These are phyloP conservation scores for Salminus brasiliensis DNA, from an alignment of 2,113 vertebrate species.

Conservation along the genomic window DNA sequence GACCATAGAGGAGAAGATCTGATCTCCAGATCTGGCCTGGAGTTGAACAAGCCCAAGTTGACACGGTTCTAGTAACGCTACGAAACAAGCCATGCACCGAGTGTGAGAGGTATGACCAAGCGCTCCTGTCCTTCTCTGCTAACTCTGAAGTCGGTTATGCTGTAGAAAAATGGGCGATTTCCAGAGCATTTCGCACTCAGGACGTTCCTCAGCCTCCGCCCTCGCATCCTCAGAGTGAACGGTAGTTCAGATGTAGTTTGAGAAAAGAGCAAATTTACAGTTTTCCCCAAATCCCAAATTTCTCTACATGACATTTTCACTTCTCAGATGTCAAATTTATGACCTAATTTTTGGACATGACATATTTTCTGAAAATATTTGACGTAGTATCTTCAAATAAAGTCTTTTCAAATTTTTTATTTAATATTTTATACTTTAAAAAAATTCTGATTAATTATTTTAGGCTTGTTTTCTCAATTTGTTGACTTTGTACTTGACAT, in stretches of 20 bases:
- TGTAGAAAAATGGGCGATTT: neutral
- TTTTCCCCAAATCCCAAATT: too few species aligned
- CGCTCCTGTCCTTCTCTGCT: neutral
- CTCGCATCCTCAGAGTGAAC: neutral
- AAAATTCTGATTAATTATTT: too few species aligned
- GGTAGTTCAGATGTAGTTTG: too few species aligned
- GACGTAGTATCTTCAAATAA: too few species aligned
- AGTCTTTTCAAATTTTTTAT: too few species aligned
- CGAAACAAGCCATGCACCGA: constrained; percentile 62
- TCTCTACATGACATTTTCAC: too few species aligned
- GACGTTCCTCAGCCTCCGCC: neutral
- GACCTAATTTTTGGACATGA: too few species aligned
- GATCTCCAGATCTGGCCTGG: constrained; percentile 52
- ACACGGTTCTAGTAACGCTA: constrained; percentile 40
- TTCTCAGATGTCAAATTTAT: too few species aligned
- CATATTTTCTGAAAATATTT: too few species aligned
- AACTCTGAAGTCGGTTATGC: neutral
- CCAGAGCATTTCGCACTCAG: neutral
- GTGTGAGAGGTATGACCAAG: constrained; percentile 8
- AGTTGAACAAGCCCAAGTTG: constrained; percentile 5
- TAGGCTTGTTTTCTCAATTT: too few species aligned
- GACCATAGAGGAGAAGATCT: constrained; percentile 63
- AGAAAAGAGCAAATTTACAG: neutral
- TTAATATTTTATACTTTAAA: too few species aligned
- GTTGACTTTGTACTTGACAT: too few species aligned